A percentile compares a stretch with the other conserved stretches of the same genome.
These are phyloP conservation scores for Pristionchus exspectatus DNA, from an alignment of 2,888 invertebrate genomes.

Conservation along the genomic window DNA sequence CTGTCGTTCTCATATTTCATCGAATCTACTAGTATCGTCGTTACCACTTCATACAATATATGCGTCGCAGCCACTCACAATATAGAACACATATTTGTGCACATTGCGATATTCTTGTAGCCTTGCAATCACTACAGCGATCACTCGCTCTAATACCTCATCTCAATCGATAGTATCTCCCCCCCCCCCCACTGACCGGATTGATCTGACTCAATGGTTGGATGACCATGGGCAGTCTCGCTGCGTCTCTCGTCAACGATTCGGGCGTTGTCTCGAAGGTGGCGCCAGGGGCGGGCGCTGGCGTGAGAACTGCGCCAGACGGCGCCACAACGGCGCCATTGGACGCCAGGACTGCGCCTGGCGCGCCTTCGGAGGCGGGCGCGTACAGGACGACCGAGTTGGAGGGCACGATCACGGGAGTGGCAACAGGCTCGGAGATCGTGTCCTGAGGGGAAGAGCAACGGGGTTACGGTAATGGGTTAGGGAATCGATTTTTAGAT, in stretches of 20 bases:
- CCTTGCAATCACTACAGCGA: not conserved
- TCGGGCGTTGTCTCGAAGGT: slow-evolving; percentile 57
- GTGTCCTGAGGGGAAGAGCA: slow-evolving; percentile 48
- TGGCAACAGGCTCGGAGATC: slow-evolving; percentile 64
- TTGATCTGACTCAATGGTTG: slow-evolving; percentile 57
- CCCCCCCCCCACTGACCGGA: not conserved
- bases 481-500: not conserved
- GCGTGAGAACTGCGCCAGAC: not conserved
- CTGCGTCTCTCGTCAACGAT: slow-evolving; percentile 58
- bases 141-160: too few species aligned
- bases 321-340: not conserved
- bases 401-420: slow-evolving; percentile 60
- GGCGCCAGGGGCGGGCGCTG: slow-evolving; percentile 31
- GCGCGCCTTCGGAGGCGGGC: not conserved
- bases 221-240: slow-evolving; percentile 62
- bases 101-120: not conserved
- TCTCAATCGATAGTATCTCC: not conserved
- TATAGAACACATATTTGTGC: too few species aligned
- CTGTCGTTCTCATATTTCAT: too few species aligned
- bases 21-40: too few species aligned
- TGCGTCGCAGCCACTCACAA: too few species aligned
- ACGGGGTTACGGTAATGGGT: not conserved
- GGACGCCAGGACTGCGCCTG: not conserved
- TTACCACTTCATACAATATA: too few species aligned
- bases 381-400: not conserved